Evolutionary conservation across 2,113 vertebrate species (phyloP), one percentile per base, ranked within the genome.

Genomic region (Cottus gobio): DNA sequence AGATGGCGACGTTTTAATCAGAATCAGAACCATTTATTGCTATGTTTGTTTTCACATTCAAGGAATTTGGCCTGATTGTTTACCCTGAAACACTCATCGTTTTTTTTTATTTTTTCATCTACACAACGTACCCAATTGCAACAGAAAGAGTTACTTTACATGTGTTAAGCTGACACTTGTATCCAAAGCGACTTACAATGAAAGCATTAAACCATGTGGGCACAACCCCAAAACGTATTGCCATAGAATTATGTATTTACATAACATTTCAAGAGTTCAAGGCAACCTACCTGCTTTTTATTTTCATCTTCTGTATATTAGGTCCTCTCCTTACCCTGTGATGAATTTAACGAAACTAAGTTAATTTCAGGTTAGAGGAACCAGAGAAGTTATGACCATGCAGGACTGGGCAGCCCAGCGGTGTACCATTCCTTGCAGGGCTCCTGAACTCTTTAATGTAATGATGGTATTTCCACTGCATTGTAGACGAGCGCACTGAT

Each of bases 401-500:
- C 98, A 99, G 96, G 98, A 99, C 90, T 95, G 95, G 95, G 95
- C 95, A 0, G 93, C 95, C 52, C 94, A 95, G 88, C 85, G 94
- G 5, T 95, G 95, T 63, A 95, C 95, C 54, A 95, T 95, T 75
- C 99, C 98, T 4, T 99, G 99, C 93, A 95, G 98, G 65, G 97
- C 98, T 63, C 98, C 98, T 0, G 98, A 99, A 87, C 97, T 99
- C 58, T 99, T 99, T 81, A 95, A 93, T 0, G 97, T 99, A 68
- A 96, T 96, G 20, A 99, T 97, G n/a, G n/a, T n/a, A n/a, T n/a
- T n/a, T n/a, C 81, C 95, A 97, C 91, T 99, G 98, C 30, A 60
- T 98, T 85, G 97, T 99, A 26, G 98, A 99, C 1, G 97, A 99
- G 82, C 96, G 96, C 71, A 99, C 98, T 0, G 98, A 99, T 81